Evolutionary conservation across 2,888 invertebrate genomes (phyloP).

Genomic region (Machimus atricapillus): DNA sequence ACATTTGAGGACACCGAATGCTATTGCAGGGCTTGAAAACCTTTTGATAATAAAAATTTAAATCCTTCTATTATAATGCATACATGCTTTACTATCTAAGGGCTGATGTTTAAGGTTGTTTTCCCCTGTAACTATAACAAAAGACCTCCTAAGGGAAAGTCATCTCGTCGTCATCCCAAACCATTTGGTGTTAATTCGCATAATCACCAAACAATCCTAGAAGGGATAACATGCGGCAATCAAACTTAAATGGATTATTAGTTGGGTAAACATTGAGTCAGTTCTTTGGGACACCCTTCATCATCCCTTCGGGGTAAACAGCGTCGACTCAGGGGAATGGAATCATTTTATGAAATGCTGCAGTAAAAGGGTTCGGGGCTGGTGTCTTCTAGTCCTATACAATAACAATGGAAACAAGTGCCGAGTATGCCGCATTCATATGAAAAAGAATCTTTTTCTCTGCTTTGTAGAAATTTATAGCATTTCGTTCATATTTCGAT

Average conservation of each 20-base stretch:
- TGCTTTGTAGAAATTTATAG: neutral
- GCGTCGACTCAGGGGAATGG: neutral
- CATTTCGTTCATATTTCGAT: neutral
- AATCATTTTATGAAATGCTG: neutral
- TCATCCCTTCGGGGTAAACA: neutral
- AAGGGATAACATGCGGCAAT: slow-evolving; percentile 49
- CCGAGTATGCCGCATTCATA: neutral
- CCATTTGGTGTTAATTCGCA: slow-evolving; percentile 47
- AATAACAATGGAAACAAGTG: neutral
- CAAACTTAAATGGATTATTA: slow-evolving; percentile 49
- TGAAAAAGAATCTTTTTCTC: neutral
- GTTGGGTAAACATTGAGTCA: slow-evolving; percentile 47
- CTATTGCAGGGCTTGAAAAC: neutral
- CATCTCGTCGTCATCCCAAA: slow-evolving; percentile 22
- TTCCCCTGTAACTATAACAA: neutral
- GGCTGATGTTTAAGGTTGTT: neutral
- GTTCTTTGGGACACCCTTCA: slow-evolving; percentile 13
- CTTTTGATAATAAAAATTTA: neutral
- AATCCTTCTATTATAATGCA: neutral
- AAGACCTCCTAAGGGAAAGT: neutral
- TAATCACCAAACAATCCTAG: slow-evolving; percentile 46
- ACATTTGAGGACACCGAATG: neutral
- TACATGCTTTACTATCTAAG: neutral
- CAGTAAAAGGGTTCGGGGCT: neutral
- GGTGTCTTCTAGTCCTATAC: neutral